Conservation (phyloP, 2,888 invertebrate species). For the Melangyna quadrimaculata region DNA sequence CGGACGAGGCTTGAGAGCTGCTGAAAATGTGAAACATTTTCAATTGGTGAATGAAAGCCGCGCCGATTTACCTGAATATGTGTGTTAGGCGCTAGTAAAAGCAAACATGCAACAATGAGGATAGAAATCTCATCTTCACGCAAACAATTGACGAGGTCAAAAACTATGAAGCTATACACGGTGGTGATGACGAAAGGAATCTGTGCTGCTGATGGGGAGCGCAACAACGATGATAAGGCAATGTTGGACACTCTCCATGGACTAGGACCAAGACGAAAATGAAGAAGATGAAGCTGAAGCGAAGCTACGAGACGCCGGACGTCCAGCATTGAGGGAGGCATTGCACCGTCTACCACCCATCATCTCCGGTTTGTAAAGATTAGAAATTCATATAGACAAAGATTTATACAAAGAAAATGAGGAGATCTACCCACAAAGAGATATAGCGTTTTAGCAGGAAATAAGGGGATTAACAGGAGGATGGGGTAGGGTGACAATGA, state of each 20-base stretch:
- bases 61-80: slow-evolving; percentile 1
- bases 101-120: slow-evolving; percentile 33
- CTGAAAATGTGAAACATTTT: not conserved
- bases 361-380: not conserved
- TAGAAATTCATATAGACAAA: not conserved
- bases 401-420: not conserved
- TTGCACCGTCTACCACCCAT: not conserved
- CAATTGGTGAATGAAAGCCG: not conserved
- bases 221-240: not conserved
- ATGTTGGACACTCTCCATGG: not conserved
- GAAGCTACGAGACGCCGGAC: not conserved
- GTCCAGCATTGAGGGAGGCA: not conserved
- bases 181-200: not conserved
- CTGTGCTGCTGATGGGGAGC: not conserved
- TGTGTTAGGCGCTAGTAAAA: slow-evolving; percentile 38
- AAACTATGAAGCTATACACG: slow-evolving; percentile 1
- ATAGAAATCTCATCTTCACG: slow-evolving; percentile 54
- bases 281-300: not conserved
- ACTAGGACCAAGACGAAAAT: not conserved
- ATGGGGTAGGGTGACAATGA: not conserved
- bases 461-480: not conserved
- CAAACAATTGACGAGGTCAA: slow-evolving; percentile 60
- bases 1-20: not conserved
- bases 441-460: not conserved
- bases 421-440: not conserved